Evolutionary conservation across 2,797 vertebrate genomes (phyloP), one percentile per base, ranked within the genome.

Genomic region (Eulemur coronatus): DNA sequence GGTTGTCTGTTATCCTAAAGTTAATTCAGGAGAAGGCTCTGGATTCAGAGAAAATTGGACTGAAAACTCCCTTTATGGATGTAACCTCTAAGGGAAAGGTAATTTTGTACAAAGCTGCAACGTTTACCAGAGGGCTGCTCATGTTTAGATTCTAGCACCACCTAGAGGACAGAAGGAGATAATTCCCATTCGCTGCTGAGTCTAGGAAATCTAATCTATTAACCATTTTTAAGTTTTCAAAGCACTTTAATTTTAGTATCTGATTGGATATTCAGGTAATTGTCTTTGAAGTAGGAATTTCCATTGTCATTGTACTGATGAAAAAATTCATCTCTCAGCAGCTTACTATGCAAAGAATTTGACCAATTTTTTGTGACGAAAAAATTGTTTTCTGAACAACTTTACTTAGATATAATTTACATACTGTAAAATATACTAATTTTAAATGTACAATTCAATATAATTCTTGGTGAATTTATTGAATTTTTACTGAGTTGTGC

Each of bases 131-230:
- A 14, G 6, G 1, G 9, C 48, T 59, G 80, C 89, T 87, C 96
- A 96, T 65, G 5, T 84, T 94, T 98, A 93, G 98, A 95, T 97
- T 98, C 92, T 97, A 98, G 97, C 97, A 93, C 98, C 98, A 98
- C 98, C 98, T 98, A 98, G 97, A 98, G 98, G 98, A 79, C 0
- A 91, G 8, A 75, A 59, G 14, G 91, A 89, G 88, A 88, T 89
- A 65, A 70, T 91, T 80, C 38, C 30, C 22, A 30, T 86, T 65
- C 63, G 24, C 30, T 4, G 0, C 14, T 28, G 5, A 41, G 33
- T 72, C 15, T 12, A 91, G 92, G 35, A 28, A 65, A 41, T 86
- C 20, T 81, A 1, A 59, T 17, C 35, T 65, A 50, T 30, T n/a
- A 46, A 72, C 15, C 28, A 28, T 81, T 81, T 73, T 94, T 65